Percentiles rank a stretch among this genome's conserved stretches.
phyloP scores from a whole-genome alignment of 2,113 vertebrate species.

The Psammodynastes pulverulentus region DNA sequence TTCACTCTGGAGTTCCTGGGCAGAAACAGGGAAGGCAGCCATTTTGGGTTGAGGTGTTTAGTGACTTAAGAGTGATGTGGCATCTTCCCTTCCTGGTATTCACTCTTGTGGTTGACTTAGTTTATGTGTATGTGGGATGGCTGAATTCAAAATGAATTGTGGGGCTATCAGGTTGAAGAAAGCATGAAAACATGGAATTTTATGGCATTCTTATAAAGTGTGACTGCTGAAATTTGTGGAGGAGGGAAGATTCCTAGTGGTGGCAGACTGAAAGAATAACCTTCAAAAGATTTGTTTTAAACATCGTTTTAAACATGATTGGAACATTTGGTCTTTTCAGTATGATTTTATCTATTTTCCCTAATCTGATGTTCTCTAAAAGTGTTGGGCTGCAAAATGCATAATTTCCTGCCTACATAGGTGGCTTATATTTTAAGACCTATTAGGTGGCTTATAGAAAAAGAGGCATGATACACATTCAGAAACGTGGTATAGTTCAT shows the following conservation, averaged over 20 bases:
- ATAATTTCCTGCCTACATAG: neutral
- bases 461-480: neutral
- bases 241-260: neutral
- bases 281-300: neutral
- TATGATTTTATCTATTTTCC: neutral
- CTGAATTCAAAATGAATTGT: neutral
- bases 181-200: neutral
- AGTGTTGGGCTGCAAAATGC: neutral
- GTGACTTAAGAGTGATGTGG: neutral
- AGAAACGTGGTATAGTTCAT: neutral
- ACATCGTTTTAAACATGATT: neutral
- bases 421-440: no score
- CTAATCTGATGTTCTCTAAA: neutral
- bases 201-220: neutral
- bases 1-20: neutral
- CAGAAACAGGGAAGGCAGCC: neutral
- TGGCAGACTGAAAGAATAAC: neutral
- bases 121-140: neutral
- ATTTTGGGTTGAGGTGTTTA: slow-evolving; percentile 24
- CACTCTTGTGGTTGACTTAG: neutral
- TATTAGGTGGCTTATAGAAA: neutral
- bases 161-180: neutral
- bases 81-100: neutral
- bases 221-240: neutral
- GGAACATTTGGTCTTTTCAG: neutral